phyloP scores from a whole-genome alignment of 2,113 vertebrate species.

The Tragulus kanchil region DNA sequence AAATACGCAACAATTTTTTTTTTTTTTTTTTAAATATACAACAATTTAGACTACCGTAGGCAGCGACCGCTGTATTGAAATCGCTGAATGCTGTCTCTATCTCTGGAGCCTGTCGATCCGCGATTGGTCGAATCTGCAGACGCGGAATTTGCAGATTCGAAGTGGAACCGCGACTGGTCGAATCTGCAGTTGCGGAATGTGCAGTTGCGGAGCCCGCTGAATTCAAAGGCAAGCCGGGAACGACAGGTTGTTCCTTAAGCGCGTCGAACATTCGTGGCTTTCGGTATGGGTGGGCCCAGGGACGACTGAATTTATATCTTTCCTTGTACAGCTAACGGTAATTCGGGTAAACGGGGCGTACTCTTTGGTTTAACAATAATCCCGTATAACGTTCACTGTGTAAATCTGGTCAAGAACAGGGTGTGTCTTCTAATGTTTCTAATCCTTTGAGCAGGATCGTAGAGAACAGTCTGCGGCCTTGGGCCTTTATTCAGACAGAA shows the following conservation, averaged over 20 bases:
- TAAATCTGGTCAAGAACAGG: neutral
- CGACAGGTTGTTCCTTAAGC: neutral
- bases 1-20: neutral
- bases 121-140: neutral
- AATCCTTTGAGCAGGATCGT: neutral
- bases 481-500: neutral
- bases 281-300: neutral
- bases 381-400: neutral
- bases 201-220: neutral
- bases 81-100: neutral
- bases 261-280: neutral
- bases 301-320: neutral
- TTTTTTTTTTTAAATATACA: neutral
- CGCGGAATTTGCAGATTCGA: neutral
- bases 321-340: neutral
- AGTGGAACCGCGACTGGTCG: neutral
- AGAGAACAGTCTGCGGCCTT: neutral
- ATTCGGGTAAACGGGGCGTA: neutral
- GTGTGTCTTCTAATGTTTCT: neutral
- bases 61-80: neutral
- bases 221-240: neutral
- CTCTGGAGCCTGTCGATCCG: neutral
- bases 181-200: neutral
- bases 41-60: neutral
- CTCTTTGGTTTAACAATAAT: neutral